A percentile compares a stretch with the other conserved stretches of the same genome.
phyloP scores from a whole-genome alignment of 2,888 invertebrate species.

The Pocota personata region DNA sequence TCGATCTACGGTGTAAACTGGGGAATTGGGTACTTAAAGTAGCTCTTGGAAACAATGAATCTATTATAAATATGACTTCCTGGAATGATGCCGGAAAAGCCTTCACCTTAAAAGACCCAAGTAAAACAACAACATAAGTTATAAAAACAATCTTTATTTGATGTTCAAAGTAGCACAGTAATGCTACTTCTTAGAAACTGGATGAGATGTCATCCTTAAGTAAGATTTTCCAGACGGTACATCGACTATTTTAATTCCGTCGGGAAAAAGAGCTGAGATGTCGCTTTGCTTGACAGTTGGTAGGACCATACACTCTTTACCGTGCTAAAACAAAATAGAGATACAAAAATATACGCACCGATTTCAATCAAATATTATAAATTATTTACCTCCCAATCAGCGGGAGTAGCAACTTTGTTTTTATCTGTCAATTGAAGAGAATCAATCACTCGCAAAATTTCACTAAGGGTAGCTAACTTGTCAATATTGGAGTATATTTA shows the following conservation, averaged over 20 bases:
- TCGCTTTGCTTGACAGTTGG: slow-evolving; percentile 90
- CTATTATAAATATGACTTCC: too few relatives aligned
- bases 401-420: slow-evolving; percentile 95
- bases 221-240: slow-evolving; percentile 95
- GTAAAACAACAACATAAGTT: background rate
- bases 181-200: slow-evolving; percentile 39
- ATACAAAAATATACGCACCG: background rate
- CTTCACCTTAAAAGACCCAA: too few relatives aligned
- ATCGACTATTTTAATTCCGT: slow-evolving; percentile 86
- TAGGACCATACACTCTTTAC: slow-evolving; percentile 94
- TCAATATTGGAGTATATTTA: slow-evolving; percentile 19
- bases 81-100: too few relatives aligned
- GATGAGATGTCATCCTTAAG: slow-evolving; percentile 87
- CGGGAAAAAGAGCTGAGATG: slow-evolving; percentile 88
- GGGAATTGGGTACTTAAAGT: too few relatives aligned
- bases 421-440: slow-evolving; percentile 94
- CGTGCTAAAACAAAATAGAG: slow-evolving; percentile 85
- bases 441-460: slow-evolving; percentile 95
- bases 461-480: slow-evolving; percentile 83
- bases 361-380: background rate
- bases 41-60: too few relatives aligned
- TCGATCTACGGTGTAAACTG: too few relatives aligned
- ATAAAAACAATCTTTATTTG: background rate
- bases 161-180: background rate
- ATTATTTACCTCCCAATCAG: slow-evolving; percentile 90